phyloP scores from a whole-genome alignment of 2,797 vertebrate species.

The Buceros bicornis region DNA sequence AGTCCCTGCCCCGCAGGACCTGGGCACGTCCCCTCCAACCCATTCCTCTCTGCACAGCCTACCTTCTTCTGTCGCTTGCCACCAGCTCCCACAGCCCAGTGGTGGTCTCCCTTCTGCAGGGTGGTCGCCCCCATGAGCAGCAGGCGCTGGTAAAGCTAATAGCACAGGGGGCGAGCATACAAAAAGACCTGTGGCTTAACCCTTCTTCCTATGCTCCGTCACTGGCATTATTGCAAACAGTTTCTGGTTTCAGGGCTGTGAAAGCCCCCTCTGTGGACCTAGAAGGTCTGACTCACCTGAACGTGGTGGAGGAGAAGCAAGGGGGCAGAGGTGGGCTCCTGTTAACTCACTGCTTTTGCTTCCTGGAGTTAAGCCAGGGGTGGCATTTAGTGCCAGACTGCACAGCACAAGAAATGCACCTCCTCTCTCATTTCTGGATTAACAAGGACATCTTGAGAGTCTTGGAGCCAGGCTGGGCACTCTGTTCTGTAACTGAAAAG shows the following conservation, averaged over 20 bases:
- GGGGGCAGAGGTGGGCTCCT: neutral
- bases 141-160: neutral
- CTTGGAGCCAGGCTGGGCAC: neutral
- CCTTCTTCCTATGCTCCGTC: neutral
- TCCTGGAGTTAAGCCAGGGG: neutral
- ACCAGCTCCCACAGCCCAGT: too few species aligned
- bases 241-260: neutral
- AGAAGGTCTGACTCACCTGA: neutral
- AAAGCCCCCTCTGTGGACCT: neutral
- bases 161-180: accelerated
- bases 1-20: neutral
- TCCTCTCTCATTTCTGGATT: neutral
- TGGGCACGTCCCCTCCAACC: neutral
- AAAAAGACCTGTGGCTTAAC: neutral
- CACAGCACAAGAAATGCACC: neutral
- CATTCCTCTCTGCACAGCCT: neutral
- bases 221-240: neutral
- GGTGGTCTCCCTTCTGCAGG: neutral
- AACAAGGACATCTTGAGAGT: neutral
- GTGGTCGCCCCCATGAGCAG: neutral
- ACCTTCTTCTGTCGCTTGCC: neutral
- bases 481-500: neutral
- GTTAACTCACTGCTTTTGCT: neutral
- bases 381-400: neutral
- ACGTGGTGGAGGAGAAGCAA: neutral